Base-by-base conservation (phyloP, 2,888 invertebrate species). In the Eurytoma adleriae region DNA sequence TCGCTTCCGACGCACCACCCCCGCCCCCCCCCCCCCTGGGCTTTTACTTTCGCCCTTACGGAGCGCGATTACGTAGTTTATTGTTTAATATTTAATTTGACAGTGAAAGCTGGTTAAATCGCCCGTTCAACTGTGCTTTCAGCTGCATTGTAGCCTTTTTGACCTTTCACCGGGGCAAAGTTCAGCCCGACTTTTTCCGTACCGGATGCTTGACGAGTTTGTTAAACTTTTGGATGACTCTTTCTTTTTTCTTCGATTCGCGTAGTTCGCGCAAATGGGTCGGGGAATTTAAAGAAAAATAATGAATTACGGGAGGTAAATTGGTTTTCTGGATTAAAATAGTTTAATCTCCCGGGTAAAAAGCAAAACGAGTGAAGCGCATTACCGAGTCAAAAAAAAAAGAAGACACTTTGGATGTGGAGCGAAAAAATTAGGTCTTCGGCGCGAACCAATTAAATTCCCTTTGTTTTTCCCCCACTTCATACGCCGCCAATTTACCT, bases 11-110 rank as follows among this genome's bases (percentile, higher is more conserved):
- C 66, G 66, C 24, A 48, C 14, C 24, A 48, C 24, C 24, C 24
- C 24, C 64, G 48, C 64, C 48, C 40, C 18, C n/a, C 40, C 40
- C 10, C 10, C 40, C 40, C 40, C 40, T 10, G 40, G 13, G 64
- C 57, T 77, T 69, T 80, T 73, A 79, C 79, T 79, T 79, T 74
- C 79, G 24, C 56, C 24, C 54, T 67, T 5, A 5, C 50, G 4
- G 13, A 3, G 14, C 50, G 20, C 27, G 68, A 61, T 62, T 68
- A 67, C 48, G 66, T 7, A 13, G 57, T 50, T 74, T 79, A 74
- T 79, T 79, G 48, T 74, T 79, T 56, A 64, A 79, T 64, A n/a
- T 62, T 74, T 62, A 69, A 67, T 54, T 70, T 18, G 62, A 50
- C 57, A 30, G 66, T 62, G 61, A 69, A 74, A 79, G 69, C 57